Evolutionary conservation across 2,888 invertebrate species (phyloP), one percentile per base, ranked within the genome.

Genomic region (Lasioglossum zephyrum): DNA sequence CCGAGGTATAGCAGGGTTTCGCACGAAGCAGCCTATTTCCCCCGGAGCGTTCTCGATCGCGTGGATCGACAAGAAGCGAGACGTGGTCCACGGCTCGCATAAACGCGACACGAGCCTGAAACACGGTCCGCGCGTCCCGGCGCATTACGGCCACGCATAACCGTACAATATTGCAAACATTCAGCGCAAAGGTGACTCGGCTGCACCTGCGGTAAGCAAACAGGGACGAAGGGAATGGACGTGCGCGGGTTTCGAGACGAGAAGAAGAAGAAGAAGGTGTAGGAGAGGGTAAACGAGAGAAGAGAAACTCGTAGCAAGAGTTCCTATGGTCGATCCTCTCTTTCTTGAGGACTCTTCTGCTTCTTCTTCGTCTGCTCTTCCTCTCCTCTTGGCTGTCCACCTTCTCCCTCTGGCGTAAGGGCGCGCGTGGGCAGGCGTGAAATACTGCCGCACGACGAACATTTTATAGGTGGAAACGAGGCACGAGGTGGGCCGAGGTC

Each of bases 351-450:
- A 57, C n/a, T n/a, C n/a, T 57, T n/a, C 57, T 57, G 57, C 18
- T 36, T 66, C 36, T 22, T 36, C 36, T 18, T 66, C 66, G 66
- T 31, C 31, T 16, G 31, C 5, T 63, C 31, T 63, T 31, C 31
- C 31, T 57, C 57, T 57, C 11, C n/a, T 57, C 57, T n/a, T 57
- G 47, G 44, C 63, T 83, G 77, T 86, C 86, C 74, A 31, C 47
- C 49, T 73, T 82, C 83, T 84, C 60, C 76, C 66, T 78, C 57
- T 79, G 87, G 88, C 85, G 83, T 87, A 89, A 88, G 89, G 90
- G 88, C 86, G 84, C 91, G 92, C 93, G 93, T 93, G 92, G 93
- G 93, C 91, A 93, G 92, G 92, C 92, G 92, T 93, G 92, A 93
- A 93, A 93, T 93, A 93, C 89, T 92, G 91, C 91, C 82, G 90